These are phyloP conservation scores for Heliothis virescens DNA, from an alignment of 1,140 invertebrate species.

Conservation along the genomic window DNA sequence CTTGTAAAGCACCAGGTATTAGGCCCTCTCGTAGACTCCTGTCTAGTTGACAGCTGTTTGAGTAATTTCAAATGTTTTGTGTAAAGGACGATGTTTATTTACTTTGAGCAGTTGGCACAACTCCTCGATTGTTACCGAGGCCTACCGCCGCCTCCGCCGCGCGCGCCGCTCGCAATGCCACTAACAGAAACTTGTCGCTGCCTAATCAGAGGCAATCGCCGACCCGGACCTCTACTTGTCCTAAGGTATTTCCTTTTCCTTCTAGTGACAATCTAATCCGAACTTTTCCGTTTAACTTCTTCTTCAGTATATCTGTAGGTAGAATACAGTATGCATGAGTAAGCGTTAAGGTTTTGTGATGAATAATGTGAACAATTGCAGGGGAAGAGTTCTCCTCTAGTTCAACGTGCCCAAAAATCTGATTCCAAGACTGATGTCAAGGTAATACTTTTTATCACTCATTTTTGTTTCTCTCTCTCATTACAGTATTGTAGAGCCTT, in stretches of 20 bases:
- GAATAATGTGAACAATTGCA: constrained; percentile 17
- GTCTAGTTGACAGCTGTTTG: too few relatives aligned
- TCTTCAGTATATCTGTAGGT: too few relatives aligned
- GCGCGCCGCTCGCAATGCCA: constrained; percentile 76
- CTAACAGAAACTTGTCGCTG: constrained; percentile 62
- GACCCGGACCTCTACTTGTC: constrained; percentile 54
- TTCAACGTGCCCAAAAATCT: constrained; percentile 55
- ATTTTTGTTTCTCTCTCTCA: too few relatives aligned
- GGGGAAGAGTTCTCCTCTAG: constrained; percentile 24
- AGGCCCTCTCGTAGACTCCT: too few relatives aligned
- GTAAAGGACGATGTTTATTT: too few relatives aligned
- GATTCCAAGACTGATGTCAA: constrained; percentile 68
- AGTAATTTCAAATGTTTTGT: too few relatives aligned
- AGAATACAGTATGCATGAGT: too few relatives aligned
- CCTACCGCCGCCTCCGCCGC: constrained; percentile 75
- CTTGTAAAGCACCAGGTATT: too few relatives aligned
- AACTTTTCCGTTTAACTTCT: too few relatives aligned
- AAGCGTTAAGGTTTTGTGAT: background rate
- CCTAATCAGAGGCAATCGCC: constrained; percentile 63
- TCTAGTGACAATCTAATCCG: background rate
- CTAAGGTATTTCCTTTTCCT: constrained; percentile 60
- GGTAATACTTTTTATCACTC: constrained; percentile 50
- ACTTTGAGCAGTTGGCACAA: constrained; percentile 51
- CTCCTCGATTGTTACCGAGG: constrained; percentile 66
- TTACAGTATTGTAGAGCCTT: background rate